Evolutionary conservation across 2,113 vertebrate genomes (phyloP), one percentile per base, ranked within the genome.

Genomic region (Melanostigma gelatinosum): DNA sequence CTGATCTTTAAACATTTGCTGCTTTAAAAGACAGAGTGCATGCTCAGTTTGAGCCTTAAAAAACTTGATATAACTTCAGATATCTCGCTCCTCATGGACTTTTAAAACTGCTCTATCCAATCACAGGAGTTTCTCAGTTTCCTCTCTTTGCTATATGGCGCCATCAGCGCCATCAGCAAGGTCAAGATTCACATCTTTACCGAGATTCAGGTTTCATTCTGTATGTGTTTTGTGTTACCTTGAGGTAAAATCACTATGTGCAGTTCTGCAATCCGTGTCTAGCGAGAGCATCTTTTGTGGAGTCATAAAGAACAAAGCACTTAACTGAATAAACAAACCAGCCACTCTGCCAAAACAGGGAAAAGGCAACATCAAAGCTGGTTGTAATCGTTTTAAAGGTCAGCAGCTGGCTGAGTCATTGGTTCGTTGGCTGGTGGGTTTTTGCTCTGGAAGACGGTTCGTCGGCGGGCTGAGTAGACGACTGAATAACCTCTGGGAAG

Each of bases 301-400:
- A 76, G 71, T 82, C 84, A 71, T 92, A 89, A 93, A 91, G 88
- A 87, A 72, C 84, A 87, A 82, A 91, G 89, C 83, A 77, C 83
- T 86, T 87, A 82, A 83, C 72, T 75, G 73, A 79, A 82, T 89
- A 92, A 93, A 90, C 86, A 90, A 91, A 92, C 87, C 69, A 83
- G 72, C 68, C 74, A 7, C 67, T 75, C 65, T 36, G 75, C 61
- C 79, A 63, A 84, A 88, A 88, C 79, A 79, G 69, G 85, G 86
- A 84, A 82, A 81, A 74, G 67, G 27, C 72, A 79, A 92, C 87
- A 80, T 92, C 87, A 92, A 92, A 91, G 88, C 61, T 65, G 52
- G 75, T 52, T 46, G 27, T 79, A 75, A 85, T 54, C 24, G 12
- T 83, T 89, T 86, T 76, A 88, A 88, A 93, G 83, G 85, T 87